Evolutionary conservation across 2,113 vertebrate genomes (phyloP), one percentile per base, ranked within the genome.

Genomic region (Phycodurus eques): DNA sequence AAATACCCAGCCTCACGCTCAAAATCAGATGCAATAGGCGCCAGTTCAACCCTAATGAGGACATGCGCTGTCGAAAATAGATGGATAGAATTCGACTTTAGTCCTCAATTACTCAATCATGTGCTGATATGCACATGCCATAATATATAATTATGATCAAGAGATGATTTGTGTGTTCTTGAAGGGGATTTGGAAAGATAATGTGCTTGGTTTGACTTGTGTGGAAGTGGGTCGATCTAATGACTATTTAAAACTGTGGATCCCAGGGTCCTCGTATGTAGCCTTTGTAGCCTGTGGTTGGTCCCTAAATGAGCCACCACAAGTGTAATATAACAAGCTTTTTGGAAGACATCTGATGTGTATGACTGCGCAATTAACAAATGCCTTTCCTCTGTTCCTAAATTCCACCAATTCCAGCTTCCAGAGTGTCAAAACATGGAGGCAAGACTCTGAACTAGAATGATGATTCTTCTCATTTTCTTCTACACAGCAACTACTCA

Each of bases 261-360:
- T 61, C 59, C 15, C 31, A 17, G 27, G 13, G 22, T 8, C 20
- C n/a, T 56, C n/a, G 9, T 4, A 56, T 22, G 53, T 12, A n/a
- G 20, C 20, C 27, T 27, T 33, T 33, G 27, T 33, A 22, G 13
- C 5, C 27, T 27, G 39, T 13, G 20, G 39, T 65, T 9, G 43
- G n/a, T 27, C n/a, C 8, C 14, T 9, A 47, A 65, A 46, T 14
- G 3, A 65, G 27, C 42, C 22, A 49, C 2, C 15, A 31, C 7
- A 15, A 27, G 44, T 31, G 27, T 31, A 22, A 27, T 47, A 31
- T 31, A 8, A 6, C n/a, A 2, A 49, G 22, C 14, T 15, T n/a
- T 65, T 22, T 65, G 33, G 20, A 64, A 43, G 64, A 22, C n/a
- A n/a, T 65, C n/a, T 65, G 64, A 27, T n/a, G n/a, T 47, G 43